Percentiles rank a stretch among this genome's conserved stretches.
Evolutionary conservation across 2,888 invertebrate species (phyloP).

Genomic region (Octodonta nipae): DNA sequence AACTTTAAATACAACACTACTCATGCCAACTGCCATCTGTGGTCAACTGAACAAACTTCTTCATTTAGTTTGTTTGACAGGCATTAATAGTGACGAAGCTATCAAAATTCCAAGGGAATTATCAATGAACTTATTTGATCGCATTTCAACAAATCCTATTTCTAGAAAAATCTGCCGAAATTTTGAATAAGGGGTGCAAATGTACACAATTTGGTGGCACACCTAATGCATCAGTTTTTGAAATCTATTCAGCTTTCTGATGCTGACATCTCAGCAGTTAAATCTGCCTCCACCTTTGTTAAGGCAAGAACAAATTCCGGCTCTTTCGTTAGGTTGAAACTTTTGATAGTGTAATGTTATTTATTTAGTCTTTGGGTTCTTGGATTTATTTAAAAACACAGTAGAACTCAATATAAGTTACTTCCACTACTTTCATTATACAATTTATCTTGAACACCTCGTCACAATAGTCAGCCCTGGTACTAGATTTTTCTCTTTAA

Average conservation of each 20-base stretch:
- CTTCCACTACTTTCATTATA: too few relatives aligned
- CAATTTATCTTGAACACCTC: too few relatives aligned
- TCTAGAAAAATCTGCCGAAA: conserved; percentile 96
- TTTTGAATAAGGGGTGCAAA: conserved; percentile 88
- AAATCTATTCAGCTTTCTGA: conserved; percentile 78
- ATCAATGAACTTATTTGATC: conserved; percentile 92
- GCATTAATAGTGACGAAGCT: too few relatives aligned
- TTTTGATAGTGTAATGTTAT: too few relatives aligned
- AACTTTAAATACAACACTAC: too few relatives aligned
- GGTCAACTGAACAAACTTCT: too few relatives aligned
- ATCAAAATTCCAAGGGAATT: conserved; percentile 99
- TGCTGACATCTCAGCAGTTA: conserved; percentile 84
- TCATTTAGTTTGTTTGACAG: too few relatives aligned
- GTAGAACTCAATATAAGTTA: too few relatives aligned
- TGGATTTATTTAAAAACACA: too few relatives aligned
- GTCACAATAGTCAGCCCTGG: conserved; percentile 69
- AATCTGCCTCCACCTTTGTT: conserved; percentile 82
- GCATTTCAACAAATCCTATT: conserved; percentile 98
- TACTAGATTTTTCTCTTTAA: conserved; percentile 87
- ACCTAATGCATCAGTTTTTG: conserved; percentile 82
- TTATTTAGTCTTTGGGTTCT: too few relatives aligned
- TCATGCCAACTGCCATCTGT: too few relatives aligned
- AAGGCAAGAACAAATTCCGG: conserved; percentile 67
- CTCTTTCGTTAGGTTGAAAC: conserved; percentile 74
- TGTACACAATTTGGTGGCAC: conserved; percentile 72